These are phyloP conservation scores for Prosapia bicincta DNA, from an alignment of 2,888 invertebrate species.

Conservation along the genomic window DNA sequence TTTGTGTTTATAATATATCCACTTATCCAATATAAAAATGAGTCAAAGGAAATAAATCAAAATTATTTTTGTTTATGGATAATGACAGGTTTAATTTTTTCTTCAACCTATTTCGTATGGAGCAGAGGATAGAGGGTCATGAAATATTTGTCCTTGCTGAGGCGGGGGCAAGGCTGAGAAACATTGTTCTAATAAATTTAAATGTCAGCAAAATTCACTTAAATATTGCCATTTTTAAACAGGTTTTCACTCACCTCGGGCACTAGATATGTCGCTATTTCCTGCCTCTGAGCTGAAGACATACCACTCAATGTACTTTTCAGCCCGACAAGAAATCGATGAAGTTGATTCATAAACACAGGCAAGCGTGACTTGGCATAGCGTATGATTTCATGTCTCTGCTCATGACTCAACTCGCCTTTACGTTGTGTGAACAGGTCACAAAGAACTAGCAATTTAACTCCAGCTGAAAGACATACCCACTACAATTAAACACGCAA, in stretches of 20 bases:
- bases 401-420: slow-evolving; percentile 57
- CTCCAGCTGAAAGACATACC: slow-evolving; percentile 49
- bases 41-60: too few species aligned
- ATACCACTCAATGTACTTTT: slow-evolving; percentile 57
- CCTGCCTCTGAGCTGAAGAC: slow-evolving; percentile 55
- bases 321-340: slow-evolving; percentile 57
- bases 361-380: slow-evolving; percentile 63
- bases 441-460: slow-evolving; percentile 57
- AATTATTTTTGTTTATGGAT: too few species aligned
- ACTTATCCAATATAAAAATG: too few species aligned
- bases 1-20: too few species aligned
- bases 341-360: slow-evolving; percentile 60
- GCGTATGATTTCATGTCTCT: slow-evolving; percentile 63
- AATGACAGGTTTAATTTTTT: too few species aligned
- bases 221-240: too few species aligned
- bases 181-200: too few species aligned
- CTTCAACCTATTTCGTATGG: too few species aligned
- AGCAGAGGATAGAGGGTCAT: too few species aligned
- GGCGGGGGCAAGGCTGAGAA: too few species aligned
- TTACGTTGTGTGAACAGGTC: slow-evolving; percentile 62
- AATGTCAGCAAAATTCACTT: too few species aligned
- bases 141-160: too few species aligned
- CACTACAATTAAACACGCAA: not conserved
- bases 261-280: slow-evolving; percentile 61
- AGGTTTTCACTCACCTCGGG: slow-evolving; percentile 61